These are phyloP conservation scores for Pseudomyrmex sp. DNA, from an alignment of 1,140 invertebrate species.

Conservation along the genomic window DNA sequence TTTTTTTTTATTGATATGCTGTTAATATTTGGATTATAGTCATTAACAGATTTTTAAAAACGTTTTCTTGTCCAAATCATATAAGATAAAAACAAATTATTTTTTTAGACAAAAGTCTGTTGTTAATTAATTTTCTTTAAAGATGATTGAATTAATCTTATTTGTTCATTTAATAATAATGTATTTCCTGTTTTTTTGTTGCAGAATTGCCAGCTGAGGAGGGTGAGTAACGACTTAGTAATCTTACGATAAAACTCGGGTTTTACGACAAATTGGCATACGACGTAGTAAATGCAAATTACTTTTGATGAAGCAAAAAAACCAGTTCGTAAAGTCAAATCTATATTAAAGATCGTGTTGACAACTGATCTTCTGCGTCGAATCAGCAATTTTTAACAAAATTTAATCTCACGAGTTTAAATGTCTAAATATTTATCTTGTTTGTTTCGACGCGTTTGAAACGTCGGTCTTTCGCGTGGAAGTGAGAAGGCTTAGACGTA, in stretches of 20 bases:
- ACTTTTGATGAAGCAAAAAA: neutral
- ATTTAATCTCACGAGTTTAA: no score
- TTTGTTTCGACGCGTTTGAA: neutral
- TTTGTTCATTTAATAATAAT: neutral
- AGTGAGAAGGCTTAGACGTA: constrained; percentile 8
- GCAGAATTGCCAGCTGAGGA: constrained; percentile 91
- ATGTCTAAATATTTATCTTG: neutral
- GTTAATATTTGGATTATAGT: no score
- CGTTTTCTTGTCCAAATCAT: no score
- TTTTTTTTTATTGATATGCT: neutral
- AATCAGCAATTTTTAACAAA: no score
- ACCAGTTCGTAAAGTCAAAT: no score
- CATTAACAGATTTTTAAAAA: no score
- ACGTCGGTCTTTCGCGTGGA: neutral
- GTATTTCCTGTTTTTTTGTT: constrained; percentile 82
- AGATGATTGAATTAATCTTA: no score
- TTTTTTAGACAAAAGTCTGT: no score
- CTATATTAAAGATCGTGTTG: no score
- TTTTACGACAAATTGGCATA: constrained; percentile 52
- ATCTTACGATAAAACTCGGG: constrained; percentile 11
- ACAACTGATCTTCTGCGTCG: no score
- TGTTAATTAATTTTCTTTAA: no score
- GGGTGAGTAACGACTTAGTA: constrained; percentile 85
- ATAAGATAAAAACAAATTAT: no score
- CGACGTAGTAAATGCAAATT: neutral